These are phyloP conservation scores for Dendronephthya gigantea DNA, from an alignment of 64 coral and sea anemone genomes.

Conservation along the genomic window DNA sequence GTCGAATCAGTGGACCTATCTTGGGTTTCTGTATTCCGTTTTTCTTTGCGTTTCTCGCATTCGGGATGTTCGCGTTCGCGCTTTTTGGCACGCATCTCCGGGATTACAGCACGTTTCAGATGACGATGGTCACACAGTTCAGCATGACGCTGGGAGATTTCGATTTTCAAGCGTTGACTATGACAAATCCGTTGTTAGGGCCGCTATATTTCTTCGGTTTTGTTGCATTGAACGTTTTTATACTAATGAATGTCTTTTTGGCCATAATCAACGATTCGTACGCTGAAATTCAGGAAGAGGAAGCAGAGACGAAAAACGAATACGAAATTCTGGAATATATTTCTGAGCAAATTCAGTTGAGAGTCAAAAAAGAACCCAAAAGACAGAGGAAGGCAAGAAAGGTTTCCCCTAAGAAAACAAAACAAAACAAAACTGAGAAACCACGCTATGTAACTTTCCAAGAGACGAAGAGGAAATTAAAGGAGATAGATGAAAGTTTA, in stretches of 20 bases:
- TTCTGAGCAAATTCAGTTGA: too few relatives aligned
- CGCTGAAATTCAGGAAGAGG: conserved; percentile 45
- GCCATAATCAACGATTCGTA: conserved; percentile 88
- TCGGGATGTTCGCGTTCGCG: conserved; percentile 31
- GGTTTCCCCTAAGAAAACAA: too few relatives aligned
- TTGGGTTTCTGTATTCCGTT: conserved; percentile 45
- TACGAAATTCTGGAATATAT: conserved; percentile 66
- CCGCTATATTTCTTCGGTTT: conserved; percentile 68
- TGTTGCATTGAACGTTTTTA: conserved; percentile 78
- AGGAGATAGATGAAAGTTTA: too few relatives aligned
- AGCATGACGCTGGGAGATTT: conserved; percentile 77
- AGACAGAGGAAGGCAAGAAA: too few relatives aligned
- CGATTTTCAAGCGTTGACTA: conserved; percentile 38
- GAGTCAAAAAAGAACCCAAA: too few relatives aligned
- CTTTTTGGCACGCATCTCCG: conserved; percentile 34
- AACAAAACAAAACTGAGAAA: too few relatives aligned
- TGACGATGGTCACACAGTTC: conserved; percentile 49
- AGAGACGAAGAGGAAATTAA: too few relatives aligned
- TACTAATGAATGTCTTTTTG: conserved; percentile 83
- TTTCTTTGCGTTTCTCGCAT: conserved; percentile 41
- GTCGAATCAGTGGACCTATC: conserved; percentile 50
- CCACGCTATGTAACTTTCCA: too few relatives aligned
- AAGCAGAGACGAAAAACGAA: conserved; percentile 53
- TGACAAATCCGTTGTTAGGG: conserved; percentile 42
- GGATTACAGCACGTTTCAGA: conserved; percentile 36